Evolutionary conservation across 2,797 vertebrate genomes (phyloP).

Genomic region (Clarias platycephalus): DNA sequence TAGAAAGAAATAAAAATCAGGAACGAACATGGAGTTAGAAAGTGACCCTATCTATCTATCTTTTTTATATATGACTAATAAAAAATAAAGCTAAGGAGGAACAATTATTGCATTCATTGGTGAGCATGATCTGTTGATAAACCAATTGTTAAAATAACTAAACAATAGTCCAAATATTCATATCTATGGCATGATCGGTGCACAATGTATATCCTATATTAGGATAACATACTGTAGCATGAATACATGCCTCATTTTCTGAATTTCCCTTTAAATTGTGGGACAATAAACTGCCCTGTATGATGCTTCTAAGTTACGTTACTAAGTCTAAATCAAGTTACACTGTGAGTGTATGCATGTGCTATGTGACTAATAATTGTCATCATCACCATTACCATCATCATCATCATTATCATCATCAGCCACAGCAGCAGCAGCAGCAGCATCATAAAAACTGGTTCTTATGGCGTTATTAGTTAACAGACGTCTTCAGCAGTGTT

Average conservation of each 20-base stretch:
- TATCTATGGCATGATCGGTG: neutral
- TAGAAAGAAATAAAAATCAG: too few species aligned
- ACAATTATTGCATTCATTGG: neutral
- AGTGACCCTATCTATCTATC: too few species aligned
- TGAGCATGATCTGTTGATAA: too few species aligned
- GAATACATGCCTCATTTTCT: neutral
- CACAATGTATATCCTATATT: too few species aligned
- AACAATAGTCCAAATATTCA: neutral
- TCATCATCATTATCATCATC: conserved; percentile 27
- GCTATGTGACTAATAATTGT: neutral
- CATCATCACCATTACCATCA: conserved; percentile 35
- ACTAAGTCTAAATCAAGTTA: too few species aligned
- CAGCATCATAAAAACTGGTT: neutral
- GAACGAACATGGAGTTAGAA: too few species aligned
- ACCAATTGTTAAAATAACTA: too few species aligned
- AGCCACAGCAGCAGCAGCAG: conserved; percentile 13
- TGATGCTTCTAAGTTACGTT: too few species aligned
- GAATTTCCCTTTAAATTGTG: neutral
- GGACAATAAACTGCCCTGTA: neutral
- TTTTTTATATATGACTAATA: too few species aligned
- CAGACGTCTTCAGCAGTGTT: conserved; percentile 59
- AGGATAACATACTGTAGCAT: neutral
- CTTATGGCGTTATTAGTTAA: conserved; percentile 32
- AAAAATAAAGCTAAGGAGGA: neutral
- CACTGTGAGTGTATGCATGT: neutral